phyloP scores from a whole-genome alignment of 2,888 invertebrate species.

The Blera fallax region DNA sequence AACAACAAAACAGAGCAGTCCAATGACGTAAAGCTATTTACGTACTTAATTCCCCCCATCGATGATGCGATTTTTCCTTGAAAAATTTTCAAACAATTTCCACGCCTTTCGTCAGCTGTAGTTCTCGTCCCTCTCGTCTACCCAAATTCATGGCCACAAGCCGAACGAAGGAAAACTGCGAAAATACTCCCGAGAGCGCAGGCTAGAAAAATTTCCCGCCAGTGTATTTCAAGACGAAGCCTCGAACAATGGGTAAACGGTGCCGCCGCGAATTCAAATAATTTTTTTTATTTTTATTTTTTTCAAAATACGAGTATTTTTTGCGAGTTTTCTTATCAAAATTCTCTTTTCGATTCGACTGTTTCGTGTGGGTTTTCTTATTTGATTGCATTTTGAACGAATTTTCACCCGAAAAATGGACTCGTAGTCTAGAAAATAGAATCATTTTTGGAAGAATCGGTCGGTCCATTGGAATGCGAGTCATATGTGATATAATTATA shows the following conservation, averaged over 20 bases:
- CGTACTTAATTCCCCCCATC: background rate
- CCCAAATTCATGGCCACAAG: background rate
- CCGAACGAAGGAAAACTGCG: background rate
- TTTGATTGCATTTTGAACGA: background rate
- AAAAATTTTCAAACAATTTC: constrained; percentile 10
- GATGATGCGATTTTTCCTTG: constrained; percentile 20
- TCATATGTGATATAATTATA: constrained; percentile 60
- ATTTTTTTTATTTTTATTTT: constrained; percentile 23
- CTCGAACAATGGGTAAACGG: constrained; percentile 58
- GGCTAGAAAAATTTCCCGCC: constrained; percentile 13
- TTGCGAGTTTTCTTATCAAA: background rate
- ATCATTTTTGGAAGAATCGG: background rate
- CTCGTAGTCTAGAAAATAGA: background rate
- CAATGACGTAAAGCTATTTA: constrained; percentile 13
- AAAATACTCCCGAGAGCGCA: background rate
- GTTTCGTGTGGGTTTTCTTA: background rate
- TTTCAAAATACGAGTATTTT: background rate
- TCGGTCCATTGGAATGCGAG: constrained; percentile 36
- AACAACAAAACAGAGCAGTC: background rate
- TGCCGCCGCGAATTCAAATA: constrained; percentile 49
- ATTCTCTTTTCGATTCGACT: background rate
- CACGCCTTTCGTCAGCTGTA: constrained; percentile 55
- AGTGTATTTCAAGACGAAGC: constrained; percentile 64
- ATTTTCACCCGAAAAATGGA: background rate
- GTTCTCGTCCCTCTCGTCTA: background rate